Evolutionary conservation across 2,888 invertebrate species (phyloP), one percentile per base, ranked within the genome.

Genomic region (Drosophila bunnanda): DNA sequence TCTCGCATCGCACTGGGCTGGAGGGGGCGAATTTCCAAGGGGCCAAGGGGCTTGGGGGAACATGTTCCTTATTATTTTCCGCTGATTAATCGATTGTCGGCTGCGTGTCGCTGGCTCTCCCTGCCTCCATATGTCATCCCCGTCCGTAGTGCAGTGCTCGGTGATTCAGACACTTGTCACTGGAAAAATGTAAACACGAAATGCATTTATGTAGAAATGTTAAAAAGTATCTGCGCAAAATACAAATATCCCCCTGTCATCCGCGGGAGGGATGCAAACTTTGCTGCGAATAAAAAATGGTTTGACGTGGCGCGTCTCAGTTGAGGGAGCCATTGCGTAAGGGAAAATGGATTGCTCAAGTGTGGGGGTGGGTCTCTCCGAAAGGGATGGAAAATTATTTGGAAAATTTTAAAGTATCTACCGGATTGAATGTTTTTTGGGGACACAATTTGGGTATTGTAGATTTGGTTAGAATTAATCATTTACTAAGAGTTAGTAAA

Each of bases 71-170:
- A 88, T 86, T 90, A 89, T 87, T 89, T 82, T 78, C 75, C 76
- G 84, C 89, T 90, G 88, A 89, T 89, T 90, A 89, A 90, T 89
- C 84, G 89, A 84, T 89, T 89, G 88, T 89, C 88, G 83, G 88
- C 87, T 89, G 89, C 80, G 72, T 89, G 90, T 89, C 89, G 81
- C 82, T 85, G 78, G 76, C 75, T 85, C 75, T 82, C 77, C 76
- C 76, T 80, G 87, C 75, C 80, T 80, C 82, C 75, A 89, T 89
- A 83, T 79, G 79, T 89, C 89, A 88, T 88, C 77, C 82, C 50
- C 58, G 78, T 78, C 75, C 79, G 54, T 54, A 62, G 74, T 71
- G 54, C 69, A 48, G 48, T 76, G 90, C 78, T 80, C 81, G 77
- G 80, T 88, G 89, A 80, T 83, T 90, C 83, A 86, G 81, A 79